Base-by-base conservation (phyloP, 2,888 invertebrate species). In the Mythimna pallens region DNA sequence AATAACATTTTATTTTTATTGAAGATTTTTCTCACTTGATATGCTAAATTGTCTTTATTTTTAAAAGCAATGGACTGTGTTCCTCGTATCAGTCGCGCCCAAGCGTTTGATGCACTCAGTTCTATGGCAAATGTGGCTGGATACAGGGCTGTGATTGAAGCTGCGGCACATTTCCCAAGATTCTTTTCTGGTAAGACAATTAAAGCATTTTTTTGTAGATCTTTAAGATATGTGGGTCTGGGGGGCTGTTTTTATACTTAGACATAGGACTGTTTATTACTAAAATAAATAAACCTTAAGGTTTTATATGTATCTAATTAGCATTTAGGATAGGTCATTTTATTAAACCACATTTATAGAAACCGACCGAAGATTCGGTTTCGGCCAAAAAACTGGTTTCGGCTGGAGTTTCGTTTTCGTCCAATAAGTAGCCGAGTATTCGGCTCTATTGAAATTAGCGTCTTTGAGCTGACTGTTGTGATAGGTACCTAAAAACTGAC, bases 121-220 rank as follows among this genome's bases (percentile, higher is more conserved):
- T 99, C 99, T 0, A 99, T 99, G 99, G 98, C 98, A 0, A 99
- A 99, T 91, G 98, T 99, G 81, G 97, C 98, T 40, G 98, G 99
- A 7, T 99, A 99, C 94, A 97, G 98, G 65, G 98, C 98, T 2
- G 98, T 99, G 20, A 97, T 99, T 43, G 98, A 99, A 94, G 98
- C 99, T 12, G 98, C 99, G 1, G 98, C 98, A 85, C 97, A 98
- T 90, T 99, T 98, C 93, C 98, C 98, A n/a, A 96, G 98, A 85
- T 99, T 99, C 94, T 98, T 99, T 93, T 97, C 98, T 80, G 98
- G 98, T 98, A 91, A 89, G 86, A 61, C 36, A 55, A 30, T 47
- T 47, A 6, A 47, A 40, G 5, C 17, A 59, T 50, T 64, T 0
- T 65, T 70, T 50, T 25, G 8, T 34, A 64, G 9, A 71, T 47